Percentiles rank a stretch among this genome's conserved stretches.
phyloP scores from a whole-genome alignment of 2,113 vertebrate species.

The Hemicordylus capensis region DNA sequence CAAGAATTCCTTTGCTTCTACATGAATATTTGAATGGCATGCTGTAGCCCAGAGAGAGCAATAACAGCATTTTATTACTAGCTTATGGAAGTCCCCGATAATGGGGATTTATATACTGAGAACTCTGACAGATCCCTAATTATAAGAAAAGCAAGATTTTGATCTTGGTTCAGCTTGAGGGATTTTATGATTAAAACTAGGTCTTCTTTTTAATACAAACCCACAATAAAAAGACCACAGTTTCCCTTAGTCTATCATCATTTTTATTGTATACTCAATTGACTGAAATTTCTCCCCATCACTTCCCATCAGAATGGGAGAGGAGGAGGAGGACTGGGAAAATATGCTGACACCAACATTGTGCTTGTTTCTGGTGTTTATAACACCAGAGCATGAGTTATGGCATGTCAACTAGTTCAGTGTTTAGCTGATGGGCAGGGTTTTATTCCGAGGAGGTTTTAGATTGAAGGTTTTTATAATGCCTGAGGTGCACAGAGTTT shows the following conservation, averaged over 20 bases:
- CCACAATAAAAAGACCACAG: constrained; percentile 19
- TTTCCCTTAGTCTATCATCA: constrained; percentile 29
- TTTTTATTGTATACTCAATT: constrained; percentile 30
- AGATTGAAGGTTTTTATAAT: neutral
- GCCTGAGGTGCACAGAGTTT: neutral
- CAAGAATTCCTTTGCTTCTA: constrained; percentile 3
- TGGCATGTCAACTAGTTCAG: neutral
- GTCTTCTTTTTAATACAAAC: constrained; percentile 5
- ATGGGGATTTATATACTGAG: constrained; percentile 9
- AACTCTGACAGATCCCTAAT: constrained; percentile 38
- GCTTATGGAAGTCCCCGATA: fast-evolving
- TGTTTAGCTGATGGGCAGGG: neutral
- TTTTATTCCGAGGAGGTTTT: neutral
- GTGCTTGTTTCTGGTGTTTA: neutral
- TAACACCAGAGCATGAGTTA: neutral
- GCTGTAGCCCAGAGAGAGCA: neutral
- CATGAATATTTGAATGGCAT: constrained; percentile 15
- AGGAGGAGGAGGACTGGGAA: constrained; percentile 30
- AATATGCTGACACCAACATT: constrained; percentile 13
- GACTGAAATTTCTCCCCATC: constrained; percentile 10
- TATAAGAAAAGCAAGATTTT: constrained; percentile 28
- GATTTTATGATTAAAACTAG: constrained; percentile 43
- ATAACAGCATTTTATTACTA: constrained; percentile 11
- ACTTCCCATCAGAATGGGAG: constrained; percentile 3
- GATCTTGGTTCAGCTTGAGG: constrained; percentile 44